These are phyloP conservation scores for Drosophila anceps DNA, from an alignment of 2,888 invertebrate species.

Conservation along the genomic window DNA sequence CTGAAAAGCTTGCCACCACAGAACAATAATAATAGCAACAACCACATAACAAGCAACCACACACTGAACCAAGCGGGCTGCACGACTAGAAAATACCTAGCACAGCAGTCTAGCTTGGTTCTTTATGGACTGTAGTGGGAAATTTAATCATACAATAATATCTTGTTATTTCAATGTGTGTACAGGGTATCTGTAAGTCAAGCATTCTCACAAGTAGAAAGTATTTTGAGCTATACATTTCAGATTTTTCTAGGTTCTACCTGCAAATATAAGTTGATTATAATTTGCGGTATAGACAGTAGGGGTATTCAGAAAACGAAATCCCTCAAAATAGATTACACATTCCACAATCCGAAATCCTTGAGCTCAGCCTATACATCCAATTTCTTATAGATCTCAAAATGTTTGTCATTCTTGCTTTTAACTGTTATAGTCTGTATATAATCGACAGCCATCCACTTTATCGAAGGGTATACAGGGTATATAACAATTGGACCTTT, in stretches of 20 bases:
- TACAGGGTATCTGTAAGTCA: not conserved
- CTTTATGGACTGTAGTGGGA: not conserved
- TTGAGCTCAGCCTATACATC: not conserved
- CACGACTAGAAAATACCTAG: not conserved
- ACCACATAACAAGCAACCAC: slow-evolving; percentile 22
- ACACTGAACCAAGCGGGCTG: not conserved
- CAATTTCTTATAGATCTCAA: not conserved
- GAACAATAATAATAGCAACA: slow-evolving; percentile 39
- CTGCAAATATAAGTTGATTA: too few relatives aligned
- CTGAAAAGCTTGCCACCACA: slow-evolving; percentile 47
- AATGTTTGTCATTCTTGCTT: not conserved
- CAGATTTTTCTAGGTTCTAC: not conserved
- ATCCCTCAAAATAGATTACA: not conserved
- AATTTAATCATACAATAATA: too few relatives aligned
- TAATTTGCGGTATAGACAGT: not conserved
- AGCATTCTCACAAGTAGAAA: not conserved
- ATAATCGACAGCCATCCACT: not conserved
- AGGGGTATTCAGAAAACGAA: not conserved
- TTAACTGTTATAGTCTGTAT: not conserved
- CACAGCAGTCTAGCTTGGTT: not conserved
- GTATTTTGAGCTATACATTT: not conserved
- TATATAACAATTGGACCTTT: slow-evolving; percentile 68
- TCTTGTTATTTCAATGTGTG: not conserved
- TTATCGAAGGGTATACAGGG: not conserved
- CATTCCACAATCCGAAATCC: not conserved